Evolutionary conservation across 92 coral and sea anemone genomes (phyloP), one percentile per base, ranked within the genome.

Genomic region (Heliopora coerulea): DNA sequence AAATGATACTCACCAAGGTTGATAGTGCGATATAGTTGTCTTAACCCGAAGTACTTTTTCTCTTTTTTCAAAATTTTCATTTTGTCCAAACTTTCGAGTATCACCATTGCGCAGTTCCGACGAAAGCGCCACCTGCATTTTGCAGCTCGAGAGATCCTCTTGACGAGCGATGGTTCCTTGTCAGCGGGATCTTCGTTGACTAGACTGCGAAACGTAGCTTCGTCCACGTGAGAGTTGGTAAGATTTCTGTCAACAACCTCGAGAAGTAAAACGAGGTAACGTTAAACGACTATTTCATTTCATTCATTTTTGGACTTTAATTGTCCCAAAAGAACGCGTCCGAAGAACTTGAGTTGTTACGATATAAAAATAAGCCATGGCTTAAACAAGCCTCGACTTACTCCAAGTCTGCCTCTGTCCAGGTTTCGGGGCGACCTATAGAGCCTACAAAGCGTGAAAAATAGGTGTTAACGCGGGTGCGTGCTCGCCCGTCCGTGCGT

Each of bases 1-100:
- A n/a, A n/a, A 2, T 46, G 52, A n/a, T 0, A 67, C 77, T 50
- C 54, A 52, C 77, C 77, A 17, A 70, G 77, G 37, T 70, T 50
- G 11, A 52, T 41, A 8, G 77, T 70, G 21, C 60, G 61, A 70
- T 70, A 70, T 17, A 52, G 32, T 31, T 63, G 52, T 15, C 57
- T 50, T 0, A 70, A 54, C 31, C 77, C 63, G 1, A 30, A 54
- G 37, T 63, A 70, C 20, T 70, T 63, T 3, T 41, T 31, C 8
- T 52, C 62, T 54, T 50, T 48, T 25, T 23, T 33, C 50, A 70
- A 33, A 48, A 70, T 54, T 39, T 70, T 54, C 42, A 17, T 18
- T 10, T 70, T 50, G 5, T 19, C 49, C 52, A 70, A 70, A 54
- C 63, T 50, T 30, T 70, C 77, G 26, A 70, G 49, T 13, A 63